Base-by-base conservation (phyloP, 64 coral and sea anemone genomes). In the Exaiptasia diaphana region DNA sequence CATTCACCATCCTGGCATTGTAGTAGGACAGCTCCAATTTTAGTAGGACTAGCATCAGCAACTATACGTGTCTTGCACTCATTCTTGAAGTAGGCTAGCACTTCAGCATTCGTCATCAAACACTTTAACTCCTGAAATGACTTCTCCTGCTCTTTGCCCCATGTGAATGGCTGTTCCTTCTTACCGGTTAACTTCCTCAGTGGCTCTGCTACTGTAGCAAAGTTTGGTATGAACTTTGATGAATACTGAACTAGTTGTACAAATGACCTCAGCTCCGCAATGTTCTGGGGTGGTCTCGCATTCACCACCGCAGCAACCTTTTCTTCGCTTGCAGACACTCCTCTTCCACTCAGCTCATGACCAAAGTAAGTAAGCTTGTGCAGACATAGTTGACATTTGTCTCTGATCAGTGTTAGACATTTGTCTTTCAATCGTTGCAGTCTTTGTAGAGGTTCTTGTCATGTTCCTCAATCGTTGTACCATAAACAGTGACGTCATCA, bases 1-100 rank as follows among this genome's bases (percentile, higher is more conserved):
- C 78, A 82, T 27, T 65, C 4, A 20, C 22, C 62, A 40, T 34
- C 78, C 52, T 82, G 78, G 29, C 28, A 38, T 61, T 82, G 78
- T 10, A 61, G 35, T 3, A 82, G 11, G n/a, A 67, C 62, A 21
- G 78, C 77, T 61, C 62, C 78, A 4, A 82, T 40, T 33, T 38
- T 61, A 11, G 21, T 31, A 20, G 78, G 78, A 34, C 59, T 41
- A 1, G 61, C 78, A 34, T 82, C 62, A 5, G 78, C 63, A 34
- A 82, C 61, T 32, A 82, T 68, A 24, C 60, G 36, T 23, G 78
- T 68, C 15, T 14, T 82, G 58, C 78, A 68, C 6, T 82, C 79
- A 53, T 40, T 40, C 63, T 43, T 68, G 33, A 69, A 82, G 48
- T 68, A 82, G 21, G 83, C 83, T 20, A 86, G 59, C 18, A 57